These are phyloP conservation scores for Crax fasciolata DNA, from an alignment of 2,797 vertebrate species.

Conservation along the genomic window DNA sequence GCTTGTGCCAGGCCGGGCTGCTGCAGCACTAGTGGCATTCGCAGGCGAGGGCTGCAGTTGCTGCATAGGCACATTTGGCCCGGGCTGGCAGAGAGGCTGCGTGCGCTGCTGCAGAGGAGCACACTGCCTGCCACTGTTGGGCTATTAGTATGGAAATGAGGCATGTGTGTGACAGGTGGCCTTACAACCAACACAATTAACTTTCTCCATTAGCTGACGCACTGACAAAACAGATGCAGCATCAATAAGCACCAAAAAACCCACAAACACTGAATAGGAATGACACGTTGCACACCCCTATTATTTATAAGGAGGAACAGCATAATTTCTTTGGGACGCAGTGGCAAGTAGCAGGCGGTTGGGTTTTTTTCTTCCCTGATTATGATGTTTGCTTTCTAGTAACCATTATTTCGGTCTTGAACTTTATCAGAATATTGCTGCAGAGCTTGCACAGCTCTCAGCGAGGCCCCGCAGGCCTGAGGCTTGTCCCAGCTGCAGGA, in stretches of 20 bases:
- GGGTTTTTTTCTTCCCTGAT: background rate
- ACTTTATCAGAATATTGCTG: background rate
- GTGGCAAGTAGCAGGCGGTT: background rate
- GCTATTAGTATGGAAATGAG: slow-evolving; percentile 95
- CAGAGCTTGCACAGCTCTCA: background rate
- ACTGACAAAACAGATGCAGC: slow-evolving; percentile 91
- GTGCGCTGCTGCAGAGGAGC: slow-evolving; percentile 84
- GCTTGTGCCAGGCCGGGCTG: slow-evolving; percentile 60
- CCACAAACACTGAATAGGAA: slow-evolving; percentile 84
- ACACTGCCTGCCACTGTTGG: slow-evolving; percentile 88
- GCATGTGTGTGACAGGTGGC: slow-evolving; percentile 95
- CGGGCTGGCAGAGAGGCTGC: slow-evolving; percentile 82
- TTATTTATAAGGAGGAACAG: slow-evolving; percentile 86
- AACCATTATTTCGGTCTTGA: slow-evolving; percentile 55
- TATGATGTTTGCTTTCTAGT: background rate
- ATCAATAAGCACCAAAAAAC: slow-evolving; percentile 85
- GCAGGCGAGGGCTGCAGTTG: slow-evolving; percentile 73
- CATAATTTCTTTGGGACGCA: slow-evolving; percentile 75
- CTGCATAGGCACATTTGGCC: slow-evolving; percentile 84
- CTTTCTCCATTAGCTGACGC: slow-evolving; percentile 92
- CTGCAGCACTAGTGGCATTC: slow-evolving; percentile 80
- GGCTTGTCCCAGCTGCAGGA: background rate
- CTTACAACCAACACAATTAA: slow-evolving; percentile 96
- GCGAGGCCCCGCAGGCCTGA: fast-evolving
- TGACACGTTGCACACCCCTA: slow-evolving; percentile 84